Evolutionary conservation across 2,888 invertebrate species (phyloP).

Genomic region (Pollenia labialis): DNA sequence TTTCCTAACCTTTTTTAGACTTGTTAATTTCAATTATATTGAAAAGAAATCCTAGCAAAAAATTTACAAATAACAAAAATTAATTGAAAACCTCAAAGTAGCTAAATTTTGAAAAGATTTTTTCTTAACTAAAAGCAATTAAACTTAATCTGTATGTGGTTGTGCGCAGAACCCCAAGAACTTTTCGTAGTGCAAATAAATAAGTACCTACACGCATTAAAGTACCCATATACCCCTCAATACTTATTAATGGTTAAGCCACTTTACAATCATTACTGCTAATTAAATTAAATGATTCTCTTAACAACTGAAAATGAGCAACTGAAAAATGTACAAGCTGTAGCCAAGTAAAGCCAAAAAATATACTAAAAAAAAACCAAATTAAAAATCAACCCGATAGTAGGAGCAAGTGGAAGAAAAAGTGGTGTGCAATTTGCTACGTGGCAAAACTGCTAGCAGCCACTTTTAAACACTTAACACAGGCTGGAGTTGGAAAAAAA

Average conservation of each 20-base stretch:
- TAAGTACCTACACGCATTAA: not conserved
- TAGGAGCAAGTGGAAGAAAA: conserved; percentile 1
- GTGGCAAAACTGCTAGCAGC: conserved; percentile 50
- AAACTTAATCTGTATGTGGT: conserved; percentile 13
- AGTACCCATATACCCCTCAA: not conserved
- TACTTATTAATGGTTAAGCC: conserved; percentile 58
- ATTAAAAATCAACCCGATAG: conserved; percentile 53
- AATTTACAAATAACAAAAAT: not conserved
- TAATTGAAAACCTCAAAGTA: conserved; percentile 21
- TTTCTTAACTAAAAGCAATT: conserved; percentile 22
- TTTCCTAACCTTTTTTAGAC: too few species aligned
- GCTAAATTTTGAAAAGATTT: conserved; percentile 16
- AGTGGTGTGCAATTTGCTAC: conserved; percentile 47
- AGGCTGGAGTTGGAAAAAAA: not conserved
- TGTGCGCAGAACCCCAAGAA: conserved; percentile 3
- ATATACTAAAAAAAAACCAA: conserved; percentile 33
- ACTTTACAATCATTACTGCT: conserved; percentile 69
- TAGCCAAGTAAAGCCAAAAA: conserved; percentile 5
- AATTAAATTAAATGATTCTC: conserved; percentile 70
- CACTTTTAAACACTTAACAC: conserved; percentile 52
- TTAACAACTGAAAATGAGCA: conserved; percentile 40
- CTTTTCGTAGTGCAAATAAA: conserved; percentile 8
- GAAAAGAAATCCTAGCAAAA: not conserved
- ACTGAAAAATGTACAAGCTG: not conserved
- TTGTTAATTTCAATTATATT: too few species aligned